Evolutionary conservation across 2,888 invertebrate genomes (phyloP).

Genomic region (Ectemnius continuus): DNA sequence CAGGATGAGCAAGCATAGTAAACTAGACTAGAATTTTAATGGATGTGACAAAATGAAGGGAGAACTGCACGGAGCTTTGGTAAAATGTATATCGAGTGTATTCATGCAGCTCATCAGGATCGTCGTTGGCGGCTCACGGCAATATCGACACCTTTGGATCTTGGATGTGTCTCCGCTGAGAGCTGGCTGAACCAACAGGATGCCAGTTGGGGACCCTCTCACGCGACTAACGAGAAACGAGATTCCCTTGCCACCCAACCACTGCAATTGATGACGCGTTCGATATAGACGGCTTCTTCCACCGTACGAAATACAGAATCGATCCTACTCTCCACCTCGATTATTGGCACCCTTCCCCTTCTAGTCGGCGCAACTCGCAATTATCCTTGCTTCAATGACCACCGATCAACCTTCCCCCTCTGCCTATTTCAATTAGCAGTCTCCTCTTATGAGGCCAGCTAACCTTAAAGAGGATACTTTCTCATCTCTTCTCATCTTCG

Average conservation of each 20-base stretch:
- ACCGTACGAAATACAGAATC: constrained; percentile 27
- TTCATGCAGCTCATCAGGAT: constrained; percentile 59
- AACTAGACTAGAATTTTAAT: too few relatives aligned
- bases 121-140: constrained; percentile 54
- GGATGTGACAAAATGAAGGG: too few relatives aligned
- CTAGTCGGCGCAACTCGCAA: not conserved
- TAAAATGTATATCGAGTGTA: constrained; percentile 27
- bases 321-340: constrained; percentile 20
- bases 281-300: constrained; percentile 27
- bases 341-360: constrained; percentile 23
- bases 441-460: not conserved
- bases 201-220: constrained; percentile 48
- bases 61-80: too few relatives aligned
- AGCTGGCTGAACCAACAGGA: constrained; percentile 46
- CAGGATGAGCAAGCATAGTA: too few relatives aligned
- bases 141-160: constrained; percentile 69
- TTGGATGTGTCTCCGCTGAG: constrained; percentile 55
- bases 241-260: constrained; percentile 71
- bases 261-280: constrained; percentile 61
- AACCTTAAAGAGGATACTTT: not conserved
- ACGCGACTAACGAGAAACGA: constrained; percentile 71
- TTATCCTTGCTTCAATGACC: constrained; percentile 12
- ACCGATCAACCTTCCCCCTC: not conserved
- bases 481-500: not conserved
- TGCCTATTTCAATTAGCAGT: constrained; percentile 15